Conservation (phyloP, 2,113 vertebrate species). For the Grus americana region DNA sequence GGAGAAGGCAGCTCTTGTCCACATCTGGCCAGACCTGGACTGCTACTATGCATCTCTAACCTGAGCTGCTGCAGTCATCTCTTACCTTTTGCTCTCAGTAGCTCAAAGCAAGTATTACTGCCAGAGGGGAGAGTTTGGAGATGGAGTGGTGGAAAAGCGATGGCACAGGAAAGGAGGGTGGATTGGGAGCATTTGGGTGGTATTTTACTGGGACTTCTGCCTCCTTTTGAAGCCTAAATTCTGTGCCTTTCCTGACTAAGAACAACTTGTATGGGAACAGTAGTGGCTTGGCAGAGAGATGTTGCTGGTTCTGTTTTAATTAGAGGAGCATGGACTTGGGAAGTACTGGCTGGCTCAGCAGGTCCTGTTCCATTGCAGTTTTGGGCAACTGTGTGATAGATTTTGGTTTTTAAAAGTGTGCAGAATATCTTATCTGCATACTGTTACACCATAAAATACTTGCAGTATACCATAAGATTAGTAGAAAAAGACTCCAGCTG, state of each 20-base stretch:
- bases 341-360: not conserved
- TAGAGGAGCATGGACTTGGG: not conserved
- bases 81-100: not conserved
- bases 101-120: not conserved
- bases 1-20: not conserved
- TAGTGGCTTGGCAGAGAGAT: not conserved
- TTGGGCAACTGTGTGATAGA: not conserved
- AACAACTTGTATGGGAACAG: not conserved
- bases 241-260: not conserved
- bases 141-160: not conserved
- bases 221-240: not conserved
- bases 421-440: not conserved
- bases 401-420: not conserved
- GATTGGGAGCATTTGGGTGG: not conserved
- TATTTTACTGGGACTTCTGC: not conserved
- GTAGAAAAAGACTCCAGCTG: not conserved
- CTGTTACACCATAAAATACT: not conserved
- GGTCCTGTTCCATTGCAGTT: not conserved
- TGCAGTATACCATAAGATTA: not conserved
- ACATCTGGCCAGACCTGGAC: not conserved
- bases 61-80: not conserved
- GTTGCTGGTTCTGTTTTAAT: not conserved
- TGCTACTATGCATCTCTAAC: not conserved
- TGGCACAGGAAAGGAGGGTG: not conserved
- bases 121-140: not conserved